A percentile compares a stretch with the other conserved stretches of the same genome.
Conservation (phyloP, 30 jellyfish, hydroid and myxozoan species). For the Chrysaora quinquecirrha region DNA sequence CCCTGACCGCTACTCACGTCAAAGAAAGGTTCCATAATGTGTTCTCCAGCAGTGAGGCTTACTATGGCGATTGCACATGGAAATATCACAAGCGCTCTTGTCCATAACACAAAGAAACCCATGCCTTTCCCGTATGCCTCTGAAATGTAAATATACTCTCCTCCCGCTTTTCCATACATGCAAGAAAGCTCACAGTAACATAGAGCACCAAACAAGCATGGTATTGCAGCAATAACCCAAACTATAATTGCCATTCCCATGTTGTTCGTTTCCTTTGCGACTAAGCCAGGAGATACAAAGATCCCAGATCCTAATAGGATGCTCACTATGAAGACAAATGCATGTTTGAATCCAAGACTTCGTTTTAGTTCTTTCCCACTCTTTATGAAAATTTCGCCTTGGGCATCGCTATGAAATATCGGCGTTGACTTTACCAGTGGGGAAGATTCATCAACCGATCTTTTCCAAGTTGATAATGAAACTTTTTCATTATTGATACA, state of each 20-base stretch:
- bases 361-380: slow-evolving; percentile 26
- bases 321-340: slow-evolving; percentile 49
- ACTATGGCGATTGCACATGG: slow-evolving; percentile 32
- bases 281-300: slow-evolving; percentile 56
- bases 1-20: slow-evolving; percentile 23
- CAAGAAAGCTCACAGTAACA: slow-evolving; percentile 61
- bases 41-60: slow-evolving; percentile 25
- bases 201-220: slow-evolving; percentile 42
- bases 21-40: slow-evolving; percentile 21
- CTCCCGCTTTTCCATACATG: slow-evolving; percentile 50
- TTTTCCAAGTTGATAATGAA: too few species aligned
- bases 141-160: slow-evolving; percentile 29
- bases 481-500: neutral
- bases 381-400: neutral
- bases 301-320: slow-evolving; percentile 53
- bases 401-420: neutral
- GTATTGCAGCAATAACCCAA: slow-evolving; percentile 33
- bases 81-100: slow-evolving; percentile 7
- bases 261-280: slow-evolving; percentile 49
- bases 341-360: slow-evolving; percentile 49
- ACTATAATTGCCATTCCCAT: slow-evolving; percentile 48
- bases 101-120: slow-evolving; percentile 45
- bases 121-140: slow-evolving; percentile 51
- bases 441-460: neutral
- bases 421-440: neutral